Evolutionary conservation across 35 echinoderm and acorn worm species (phyloP).

Genomic region (Heliocidaris erythrogramma): DNA sequence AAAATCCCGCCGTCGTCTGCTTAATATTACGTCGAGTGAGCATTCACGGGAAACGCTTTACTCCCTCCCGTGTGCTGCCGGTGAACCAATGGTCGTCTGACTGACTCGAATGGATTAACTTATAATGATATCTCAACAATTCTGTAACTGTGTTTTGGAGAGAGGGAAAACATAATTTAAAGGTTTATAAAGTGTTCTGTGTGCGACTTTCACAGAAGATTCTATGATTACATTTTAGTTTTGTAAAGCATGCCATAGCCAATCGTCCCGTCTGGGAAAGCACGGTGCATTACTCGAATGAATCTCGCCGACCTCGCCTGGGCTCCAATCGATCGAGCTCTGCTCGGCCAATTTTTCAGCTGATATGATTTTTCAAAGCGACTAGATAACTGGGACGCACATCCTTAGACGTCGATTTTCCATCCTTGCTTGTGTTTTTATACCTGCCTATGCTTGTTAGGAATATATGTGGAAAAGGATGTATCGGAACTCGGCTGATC

Average conservation of each 20-base stretch:
- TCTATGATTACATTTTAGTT: background rate
- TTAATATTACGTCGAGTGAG: slow-evolving; percentile 4
- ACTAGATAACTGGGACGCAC: background rate
- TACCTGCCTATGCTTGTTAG: slow-evolving; percentile 11
- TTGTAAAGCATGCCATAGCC: background rate
- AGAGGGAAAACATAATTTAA: background rate
- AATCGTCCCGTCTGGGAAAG: background rate
- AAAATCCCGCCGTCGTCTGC: slow-evolving; percentile 6
- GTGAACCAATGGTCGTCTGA: background rate
- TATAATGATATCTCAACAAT: slow-evolving; percentile 4
- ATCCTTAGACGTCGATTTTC: background rate
- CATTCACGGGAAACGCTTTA: background rate
- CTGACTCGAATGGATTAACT: background rate
- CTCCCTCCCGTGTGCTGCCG: background rate
- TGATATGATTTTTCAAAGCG: background rate
- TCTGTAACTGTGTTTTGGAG: background rate
- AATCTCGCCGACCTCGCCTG: slow-evolving; percentile 48
- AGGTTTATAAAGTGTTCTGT: background rate
- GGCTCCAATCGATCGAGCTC: slow-evolving; percentile 25
- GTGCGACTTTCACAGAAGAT: background rate
- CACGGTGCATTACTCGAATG: slow-evolving; percentile 25
- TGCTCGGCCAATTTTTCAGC: slow-evolving; percentile 30
- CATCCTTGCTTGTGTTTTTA: slow-evolving; percentile 21
- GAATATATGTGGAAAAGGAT: background rate
- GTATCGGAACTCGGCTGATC: background rate